Evolutionary conservation across 2,113 vertebrate genomes (phyloP).

Genomic region (Platichthys stellatus): DNA sequence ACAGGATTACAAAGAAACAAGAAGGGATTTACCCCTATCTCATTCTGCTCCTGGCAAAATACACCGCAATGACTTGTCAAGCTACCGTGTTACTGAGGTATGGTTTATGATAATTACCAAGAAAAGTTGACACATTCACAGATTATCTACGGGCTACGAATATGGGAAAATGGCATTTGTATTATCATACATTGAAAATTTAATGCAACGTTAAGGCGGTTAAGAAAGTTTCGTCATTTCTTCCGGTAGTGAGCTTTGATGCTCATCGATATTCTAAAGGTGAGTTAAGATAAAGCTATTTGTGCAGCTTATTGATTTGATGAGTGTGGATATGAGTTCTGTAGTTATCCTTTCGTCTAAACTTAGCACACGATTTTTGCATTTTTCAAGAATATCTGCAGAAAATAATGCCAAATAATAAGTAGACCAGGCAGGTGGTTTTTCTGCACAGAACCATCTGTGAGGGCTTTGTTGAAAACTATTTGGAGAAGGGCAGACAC

Average conservation of each 20-base stretch:
- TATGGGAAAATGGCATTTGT: background rate
- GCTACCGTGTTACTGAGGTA: background rate
- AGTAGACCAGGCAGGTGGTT: background rate
- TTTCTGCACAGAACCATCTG: background rate
- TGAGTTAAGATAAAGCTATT: background rate
- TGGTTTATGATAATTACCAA: slow-evolving; percentile 14
- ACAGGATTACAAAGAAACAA: slow-evolving; percentile 65
- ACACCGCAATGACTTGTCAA: slow-evolving; percentile 46
- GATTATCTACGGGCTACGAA: background rate
- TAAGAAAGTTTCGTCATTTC: background rate
- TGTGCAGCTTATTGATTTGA: background rate
- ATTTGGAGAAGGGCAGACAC: background rate
- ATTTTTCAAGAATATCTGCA: background rate
- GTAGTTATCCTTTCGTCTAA: background rate
- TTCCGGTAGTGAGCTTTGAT: background rate
- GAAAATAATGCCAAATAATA: background rate
- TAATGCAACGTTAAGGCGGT: background rate
- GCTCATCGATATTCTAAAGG: background rate
- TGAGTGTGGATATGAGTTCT: background rate
- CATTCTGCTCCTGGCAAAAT: slow-evolving; percentile 62
- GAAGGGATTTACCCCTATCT: slow-evolving; percentile 58
- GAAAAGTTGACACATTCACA: slow-evolving; percentile 8
- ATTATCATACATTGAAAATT: background rate
- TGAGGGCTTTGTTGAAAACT: background rate
- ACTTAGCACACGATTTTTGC: background rate